Evolutionary conservation across 2,888 invertebrate species (phyloP).

Genomic region (Exocentrus adspersus): DNA sequence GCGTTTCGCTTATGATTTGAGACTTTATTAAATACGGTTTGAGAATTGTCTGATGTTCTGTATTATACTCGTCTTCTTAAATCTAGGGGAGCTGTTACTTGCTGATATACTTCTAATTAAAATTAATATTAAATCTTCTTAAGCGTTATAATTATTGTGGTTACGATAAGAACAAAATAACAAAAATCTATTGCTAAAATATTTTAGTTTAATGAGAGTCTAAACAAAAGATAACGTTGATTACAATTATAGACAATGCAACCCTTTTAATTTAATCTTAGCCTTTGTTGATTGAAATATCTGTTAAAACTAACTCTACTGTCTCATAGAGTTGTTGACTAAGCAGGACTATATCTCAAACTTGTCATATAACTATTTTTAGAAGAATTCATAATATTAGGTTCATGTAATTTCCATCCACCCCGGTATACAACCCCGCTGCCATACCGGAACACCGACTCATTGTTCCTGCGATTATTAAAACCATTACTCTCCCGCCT

Average conservation of each 20-base stretch:
- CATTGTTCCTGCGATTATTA: slow-evolving; percentile 46
- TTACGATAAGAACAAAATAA: too few species aligned
- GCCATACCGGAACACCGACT: slow-evolving; percentile 40
- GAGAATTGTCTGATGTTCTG: not conserved
- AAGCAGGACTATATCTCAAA: too few species aligned
- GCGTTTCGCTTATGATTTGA: not conserved
- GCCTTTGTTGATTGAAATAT: too few species aligned
- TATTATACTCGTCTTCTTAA: not conserved
- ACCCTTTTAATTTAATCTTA: too few species aligned
- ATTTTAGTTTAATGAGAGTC: too few species aligned
- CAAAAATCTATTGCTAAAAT: too few species aligned
- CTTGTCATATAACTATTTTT: slow-evolving; percentile 34
- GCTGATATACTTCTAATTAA: not conserved
- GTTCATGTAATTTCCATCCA: slow-evolving; percentile 42
- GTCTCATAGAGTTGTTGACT: too few species aligned
- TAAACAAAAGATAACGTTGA: too few species aligned
- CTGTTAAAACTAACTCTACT: too few species aligned
- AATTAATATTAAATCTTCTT: not conserved
- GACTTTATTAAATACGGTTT: slow-evolving; percentile 8
- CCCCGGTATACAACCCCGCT: slow-evolving; percentile 40
- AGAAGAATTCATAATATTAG: slow-evolving; percentile 38
- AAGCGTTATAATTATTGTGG: too few species aligned
- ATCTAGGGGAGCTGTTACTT: not conserved
- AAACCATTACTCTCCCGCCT: slow-evolving; percentile 47
- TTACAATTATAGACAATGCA: too few species aligned